phyloP scores from a whole-genome alignment of 2,113 vertebrate genomes.

The Coturnix japonica region DNA sequence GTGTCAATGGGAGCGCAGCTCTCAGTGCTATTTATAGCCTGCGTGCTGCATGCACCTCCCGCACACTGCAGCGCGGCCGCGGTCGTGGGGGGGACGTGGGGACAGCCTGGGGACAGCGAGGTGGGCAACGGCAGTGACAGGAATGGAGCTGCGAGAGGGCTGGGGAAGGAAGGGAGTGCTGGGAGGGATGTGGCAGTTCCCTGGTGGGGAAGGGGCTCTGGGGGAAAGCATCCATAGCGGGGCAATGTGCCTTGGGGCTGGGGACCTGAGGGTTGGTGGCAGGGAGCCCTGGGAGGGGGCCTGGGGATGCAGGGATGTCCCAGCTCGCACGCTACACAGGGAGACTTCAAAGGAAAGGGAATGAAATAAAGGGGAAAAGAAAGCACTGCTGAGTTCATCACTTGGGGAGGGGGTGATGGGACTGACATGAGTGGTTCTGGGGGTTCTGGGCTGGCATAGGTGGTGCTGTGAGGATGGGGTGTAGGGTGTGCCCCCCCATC shows the following conservation, averaged over 20 bases:
- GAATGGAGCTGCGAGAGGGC: neutral
- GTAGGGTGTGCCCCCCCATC: neutral
- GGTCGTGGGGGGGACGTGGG: neutral
- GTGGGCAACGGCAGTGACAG: neutral
- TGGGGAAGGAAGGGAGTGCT: neutral
- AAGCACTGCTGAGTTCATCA: neutral
- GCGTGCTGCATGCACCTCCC: slow-evolving; percentile 56
- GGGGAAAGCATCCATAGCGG: neutral
- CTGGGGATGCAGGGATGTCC: neutral
- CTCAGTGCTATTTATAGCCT: slow-evolving; percentile 69
- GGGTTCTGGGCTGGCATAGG: neutral
- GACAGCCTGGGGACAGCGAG: neutral
- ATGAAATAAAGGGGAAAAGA: neutral
- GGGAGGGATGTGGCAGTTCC: neutral
- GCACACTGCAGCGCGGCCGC: slow-evolving; percentile 39
- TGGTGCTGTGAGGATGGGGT: neutral
- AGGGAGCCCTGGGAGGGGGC: neutral
- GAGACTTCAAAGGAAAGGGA: neutral
- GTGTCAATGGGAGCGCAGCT: slow-evolving; percentile 70
- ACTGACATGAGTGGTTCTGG: neutral
- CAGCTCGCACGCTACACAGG: neutral
- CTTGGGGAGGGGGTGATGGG: neutral
- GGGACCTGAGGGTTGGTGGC: neutral
- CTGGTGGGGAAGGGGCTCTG: neutral
- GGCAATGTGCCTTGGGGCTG: neutral